Base-by-base conservation (phyloP, 1,140 invertebrate genomes). In the Pseudomyrmex sp. region DNA sequence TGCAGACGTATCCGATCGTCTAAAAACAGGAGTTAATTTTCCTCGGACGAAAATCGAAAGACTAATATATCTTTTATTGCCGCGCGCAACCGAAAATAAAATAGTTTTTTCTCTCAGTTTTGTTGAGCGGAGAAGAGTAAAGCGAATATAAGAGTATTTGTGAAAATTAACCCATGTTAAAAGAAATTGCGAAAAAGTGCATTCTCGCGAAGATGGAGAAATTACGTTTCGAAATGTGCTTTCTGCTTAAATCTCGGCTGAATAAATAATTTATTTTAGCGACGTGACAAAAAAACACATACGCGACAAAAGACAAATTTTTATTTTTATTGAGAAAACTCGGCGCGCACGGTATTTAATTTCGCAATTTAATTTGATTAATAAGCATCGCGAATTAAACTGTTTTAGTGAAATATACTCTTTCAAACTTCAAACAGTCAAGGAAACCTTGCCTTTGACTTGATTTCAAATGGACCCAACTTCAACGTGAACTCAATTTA, bases 401-500 rank as follows among this genome's bases (percentile, higher is more conserved):
- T 80, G 68, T 72, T 80, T 65, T 70, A n/a, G 23, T 35, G 20
- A 20, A 80, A 23, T 48, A 18, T 50, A n/a, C 54, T 79, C 59
- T 59, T 26, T 12, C 4, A 72, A 59, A 48, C 18, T 72, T 13
- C 10, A 26, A 58, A 50, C 56, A 70, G 44, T 65, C 18, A 59
- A 48, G 54, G 20, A 46, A 72, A 35, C 69, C 52, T 59, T 58
- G 76, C n/a, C 54, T 80, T 80, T 80, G 66, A 80, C 20, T 70
- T 80, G n/a, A 70, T 79, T 58, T 79, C 65, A 61, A 80, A 62
- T 80, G 44, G 62, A 80, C 66, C n/a, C 46, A 72, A 80, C 76
- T 80, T 80, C 72, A 80, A 70, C 44, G n/a, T 59, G 52, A 80
- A 80, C 66, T 80, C n/a, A 50, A 80, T 80, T 77, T 72, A 77